phyloP scores from a whole-genome alignment of 2,888 invertebrate genomes.

The Cephus pygmeus region DNA sequence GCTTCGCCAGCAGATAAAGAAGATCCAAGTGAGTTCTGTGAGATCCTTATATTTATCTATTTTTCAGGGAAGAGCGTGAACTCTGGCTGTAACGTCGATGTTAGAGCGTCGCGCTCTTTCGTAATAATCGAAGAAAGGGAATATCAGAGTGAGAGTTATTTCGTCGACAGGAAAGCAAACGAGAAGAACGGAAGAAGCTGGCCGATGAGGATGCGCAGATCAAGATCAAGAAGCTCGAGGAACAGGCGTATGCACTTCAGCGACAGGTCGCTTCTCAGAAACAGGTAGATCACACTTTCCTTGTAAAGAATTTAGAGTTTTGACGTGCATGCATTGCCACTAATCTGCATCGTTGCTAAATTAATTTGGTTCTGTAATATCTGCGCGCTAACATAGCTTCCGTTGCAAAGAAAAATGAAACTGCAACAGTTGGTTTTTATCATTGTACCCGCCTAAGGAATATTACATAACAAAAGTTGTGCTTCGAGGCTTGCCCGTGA shows the following conservation, averaged over 20 bases:
- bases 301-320: neutral
- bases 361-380: neutral
- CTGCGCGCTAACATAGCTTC: neutral
- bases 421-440: neutral
- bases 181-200: constrained; percentile 88
- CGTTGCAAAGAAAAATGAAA: neutral
- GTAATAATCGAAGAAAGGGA: constrained; percentile 73
- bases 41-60: neutral
- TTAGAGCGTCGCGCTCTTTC: neutral
- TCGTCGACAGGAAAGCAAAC: constrained; percentile 80
- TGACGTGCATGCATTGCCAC: constrained; percentile 42
- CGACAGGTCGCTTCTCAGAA: constrained; percentile 90
- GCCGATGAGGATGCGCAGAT: constrained; percentile 95
- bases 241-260: constrained; percentile 91
- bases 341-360: constrained; percentile 43
- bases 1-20: constrained; percentile 84
- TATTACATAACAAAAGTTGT: neutral
- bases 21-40: constrained; percentile 74
- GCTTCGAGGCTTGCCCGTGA: neutral
- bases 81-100: neutral
- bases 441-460: neutral
- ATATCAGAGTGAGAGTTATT: constrained; percentile 74
- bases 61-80: neutral
- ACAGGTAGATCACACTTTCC: constrained; percentile 70
- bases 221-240: constrained; percentile 94